Percentiles rank a stretch among this genome's conserved stretches.
Conservation (phyloP, 2,888 invertebrate genomes). For the Aromia moschata region DNA sequence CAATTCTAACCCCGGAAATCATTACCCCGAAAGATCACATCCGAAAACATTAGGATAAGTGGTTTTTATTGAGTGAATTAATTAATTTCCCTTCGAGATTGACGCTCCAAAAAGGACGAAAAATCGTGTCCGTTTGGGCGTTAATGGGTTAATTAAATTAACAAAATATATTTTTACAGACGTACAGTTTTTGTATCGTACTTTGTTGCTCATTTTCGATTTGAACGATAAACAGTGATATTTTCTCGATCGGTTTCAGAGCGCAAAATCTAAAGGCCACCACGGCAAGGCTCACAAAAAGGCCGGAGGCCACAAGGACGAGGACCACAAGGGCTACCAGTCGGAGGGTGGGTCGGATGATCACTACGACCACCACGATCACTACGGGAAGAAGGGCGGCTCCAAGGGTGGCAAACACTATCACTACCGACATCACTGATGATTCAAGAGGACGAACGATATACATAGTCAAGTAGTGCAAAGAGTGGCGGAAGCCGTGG, state of each 20-base stretch:
- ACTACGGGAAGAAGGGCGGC: constrained; percentile 56
- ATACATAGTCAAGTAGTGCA: not conserved
- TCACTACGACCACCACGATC: constrained; percentile 52
- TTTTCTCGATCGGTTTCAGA: constrained; percentile 42
- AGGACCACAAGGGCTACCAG: constrained; percentile 56
- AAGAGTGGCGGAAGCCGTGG: not conserved
- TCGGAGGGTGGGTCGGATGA: constrained; percentile 49
- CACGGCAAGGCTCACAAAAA: constrained; percentile 55
- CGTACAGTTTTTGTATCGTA: too few species aligned
- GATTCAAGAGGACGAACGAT: not conserved
- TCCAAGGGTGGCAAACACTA: constrained; percentile 56
- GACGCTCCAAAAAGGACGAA: too few species aligned
- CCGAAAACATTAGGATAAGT: too few species aligned
- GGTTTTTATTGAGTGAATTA: too few species aligned
- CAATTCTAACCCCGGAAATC: too few species aligned
- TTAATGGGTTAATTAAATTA: too few species aligned
- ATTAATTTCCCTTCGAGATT: too few species aligned
- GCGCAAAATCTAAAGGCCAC: constrained; percentile 50
- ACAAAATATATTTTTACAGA: too few species aligned
- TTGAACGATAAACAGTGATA: too few species aligned
- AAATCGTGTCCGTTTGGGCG: too few species aligned
- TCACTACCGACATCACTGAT: constrained; percentile 42
- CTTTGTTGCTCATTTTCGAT: too few species aligned
- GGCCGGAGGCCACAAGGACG: constrained; percentile 52
- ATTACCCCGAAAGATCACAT: too few species aligned